Base-by-base conservation (phyloP, 1,140 invertebrate genomes). In the Drosophila ogumai region DNA sequence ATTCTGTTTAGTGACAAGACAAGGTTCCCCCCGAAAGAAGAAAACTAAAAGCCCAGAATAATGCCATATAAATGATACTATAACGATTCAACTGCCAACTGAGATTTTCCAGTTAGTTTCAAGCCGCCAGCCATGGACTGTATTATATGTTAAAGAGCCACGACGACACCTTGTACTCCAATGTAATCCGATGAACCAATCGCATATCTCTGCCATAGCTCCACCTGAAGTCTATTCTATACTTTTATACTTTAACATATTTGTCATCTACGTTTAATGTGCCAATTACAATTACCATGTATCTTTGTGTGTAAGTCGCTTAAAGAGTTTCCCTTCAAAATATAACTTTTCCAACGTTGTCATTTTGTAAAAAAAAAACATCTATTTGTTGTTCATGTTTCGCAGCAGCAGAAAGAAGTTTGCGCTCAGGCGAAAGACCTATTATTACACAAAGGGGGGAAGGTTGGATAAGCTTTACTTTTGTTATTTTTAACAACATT, bases 341-440 rank as follows among this genome's bases (percentile, higher is more conserved):
- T 79, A 90, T 75, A 90, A 85, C 38, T 81, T 90, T 90, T 90
- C 81, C 78, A 85, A 81, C 81, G 86, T 90, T 90, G 86, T 90
- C 78, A 85, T 79, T 90, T 88, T 87, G 75, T 88, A 88, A 31
- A 58, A 65, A 19, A 49, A 1, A 44, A 38, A 0, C 9, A 9
- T 36, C 49, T 65, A 90, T 79, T 90, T 88, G 61, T 85, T 72
- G 57, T 79, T 90, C 81, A 90, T 90, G 55, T 90, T 90, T 19
- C 81, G 67, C 22, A 90, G 61, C 2, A 90, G 64, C 44, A 90
- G 22, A 81, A 90, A 90, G 66, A 90, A 90, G 60, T 90, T 90
- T n/a, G 85, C 85, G 59, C 85, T 90, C 41, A 85, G 52, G 0
- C 85, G 85, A 81, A 88, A 90, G 0, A 88, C 78, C 85, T 88